phyloP scores from a whole-genome alignment of 2,888 invertebrate species.

The Pterostichus niger region DNA sequence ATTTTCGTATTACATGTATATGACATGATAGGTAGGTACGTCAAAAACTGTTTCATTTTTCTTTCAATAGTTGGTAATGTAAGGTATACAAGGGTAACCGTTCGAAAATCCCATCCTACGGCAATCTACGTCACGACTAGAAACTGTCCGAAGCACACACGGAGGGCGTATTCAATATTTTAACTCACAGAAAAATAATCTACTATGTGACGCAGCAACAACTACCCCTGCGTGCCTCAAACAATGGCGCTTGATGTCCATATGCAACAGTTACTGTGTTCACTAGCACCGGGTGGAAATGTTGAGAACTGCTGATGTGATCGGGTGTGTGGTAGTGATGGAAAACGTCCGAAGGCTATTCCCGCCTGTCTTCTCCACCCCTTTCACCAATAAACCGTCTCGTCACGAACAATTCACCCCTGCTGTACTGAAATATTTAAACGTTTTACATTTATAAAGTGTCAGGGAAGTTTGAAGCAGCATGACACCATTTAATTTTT shows the following conservation, averaged over 20 bases:
- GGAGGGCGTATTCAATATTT: constrained; percentile 14
- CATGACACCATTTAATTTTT: constrained; percentile 47
- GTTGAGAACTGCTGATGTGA: neutral
- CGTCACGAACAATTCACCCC: constrained; percentile 46
- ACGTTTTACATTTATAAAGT: constrained; percentile 43
- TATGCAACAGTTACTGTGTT: neutral
- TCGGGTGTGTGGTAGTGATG: constrained; percentile 11
- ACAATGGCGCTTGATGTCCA: neutral
- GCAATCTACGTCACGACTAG: constrained; percentile 34
- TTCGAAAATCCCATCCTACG: constrained; percentile 18
- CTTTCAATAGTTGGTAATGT: constrained; percentile 26
- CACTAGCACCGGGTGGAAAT: neutral
- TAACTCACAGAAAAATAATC: constrained; percentile 34
- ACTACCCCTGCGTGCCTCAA: constrained; percentile 6
- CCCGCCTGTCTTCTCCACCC: neutral
- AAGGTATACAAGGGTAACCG: constrained; percentile 5
- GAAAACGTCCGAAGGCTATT: constrained; percentile 11
- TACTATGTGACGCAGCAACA: constrained; percentile 29
- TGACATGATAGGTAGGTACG: neutral
- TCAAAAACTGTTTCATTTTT: constrained; percentile 42
- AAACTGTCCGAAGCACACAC: constrained; percentile 20
- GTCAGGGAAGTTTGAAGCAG: constrained; percentile 36
- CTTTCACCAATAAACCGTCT: constrained; percentile 26
- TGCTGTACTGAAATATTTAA: constrained; percentile 32
- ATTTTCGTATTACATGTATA: neutral